Evolutionary conservation across 2,113 vertebrate genomes (phyloP), one percentile per base, ranked within the genome.

Genomic region (Oncorhynchus kisutch): DNA sequence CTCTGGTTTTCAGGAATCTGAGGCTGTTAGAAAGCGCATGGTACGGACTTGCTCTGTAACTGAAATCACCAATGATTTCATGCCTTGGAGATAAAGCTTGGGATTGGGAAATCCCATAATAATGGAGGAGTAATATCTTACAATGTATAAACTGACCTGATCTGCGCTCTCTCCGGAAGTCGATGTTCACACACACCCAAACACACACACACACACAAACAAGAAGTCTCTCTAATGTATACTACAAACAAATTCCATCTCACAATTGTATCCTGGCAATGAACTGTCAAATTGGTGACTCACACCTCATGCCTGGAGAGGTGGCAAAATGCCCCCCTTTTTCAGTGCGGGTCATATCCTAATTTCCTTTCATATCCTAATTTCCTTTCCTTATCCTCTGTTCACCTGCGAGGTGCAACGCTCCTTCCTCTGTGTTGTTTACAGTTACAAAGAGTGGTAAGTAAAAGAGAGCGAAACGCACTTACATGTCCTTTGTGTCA

Each of bases 21-120:
- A 34, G 65, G 27, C 29, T 68, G 67, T 39, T 68, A 68, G 29
- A 68, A 18, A 68, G 20, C 6, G 7, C 18, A 20, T 68, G 67
- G 67, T 68, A 68, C 31, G 5, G 31, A 68, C 67, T n/a, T 68
- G 67, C 67, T 34, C 67, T 20, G 12, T 18, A 39, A 68, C 67
- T 13, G 29, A 18, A 31, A 8, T 68, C 31, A 34, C 67, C 59
- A 62, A 62, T 7, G 3, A 62, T 62, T 22, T n/a, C n/a, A 68
- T 34, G 8, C 18, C 67, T 34, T 27, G 27, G 65, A 67, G 67
- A 68, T 34, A n/a, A 68, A 68, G 14, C 29, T 39, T 54, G 16
- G 51, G 51, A 18, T 29, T 16, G 6, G 4, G 31, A 34, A 68
- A 34, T 7, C n/a, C 59, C n/a, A 68, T 11, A 18, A 2, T 27